Base-by-base conservation (phyloP, 2,113 vertebrate genomes). In the Labeo rohita region DNA sequence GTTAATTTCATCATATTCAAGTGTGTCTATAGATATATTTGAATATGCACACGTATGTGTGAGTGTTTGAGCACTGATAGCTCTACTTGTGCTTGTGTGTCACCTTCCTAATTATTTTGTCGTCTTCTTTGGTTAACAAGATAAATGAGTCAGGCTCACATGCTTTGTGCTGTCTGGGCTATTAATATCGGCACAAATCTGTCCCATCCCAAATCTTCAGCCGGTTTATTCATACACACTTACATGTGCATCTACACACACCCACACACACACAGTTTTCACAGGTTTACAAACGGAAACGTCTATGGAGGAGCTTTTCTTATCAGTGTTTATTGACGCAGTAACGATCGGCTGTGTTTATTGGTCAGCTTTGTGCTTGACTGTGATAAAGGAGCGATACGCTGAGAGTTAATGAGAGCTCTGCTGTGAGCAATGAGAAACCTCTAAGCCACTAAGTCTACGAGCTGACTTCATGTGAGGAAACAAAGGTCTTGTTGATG, bases 71-170 rank as follows among this genome's bases (percentile, higher is more conserved):
- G 23, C 8, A 72, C 18, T 34, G 56, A 47, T 80, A 75, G 81
- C 80, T 87, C 85, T 87, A 66, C 85, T 87, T 90, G 89, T 74
- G 86, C 52, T 90, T 86, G 91, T 84, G 80, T 87, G 91, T 89
- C 85, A n/a, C 88, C 90, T 90, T 89, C 89, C 90, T 93, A 92
- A 93, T 92, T 92, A 93, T 89, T 88, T 88, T 88, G 84, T 90
- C 89, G 90, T 90, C 84, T 73, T 88, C 88, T 91, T 91, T 91
- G 86, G 87, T 88, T 91, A 84, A 16, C 83, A 90, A 92, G 91
- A 94, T 94, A 94, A 91, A 94, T 94, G 91, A 81, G 85, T 87
- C 88, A 89, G 92, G 77, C 84, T 84, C 85, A 80, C 88, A 85
- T 88, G 89, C 85, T 84, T 84, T 72, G 75, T 75, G 88, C 89